Conservation (phyloP, 2,113 vertebrate species). For the Rhinogobius similis region DNA sequence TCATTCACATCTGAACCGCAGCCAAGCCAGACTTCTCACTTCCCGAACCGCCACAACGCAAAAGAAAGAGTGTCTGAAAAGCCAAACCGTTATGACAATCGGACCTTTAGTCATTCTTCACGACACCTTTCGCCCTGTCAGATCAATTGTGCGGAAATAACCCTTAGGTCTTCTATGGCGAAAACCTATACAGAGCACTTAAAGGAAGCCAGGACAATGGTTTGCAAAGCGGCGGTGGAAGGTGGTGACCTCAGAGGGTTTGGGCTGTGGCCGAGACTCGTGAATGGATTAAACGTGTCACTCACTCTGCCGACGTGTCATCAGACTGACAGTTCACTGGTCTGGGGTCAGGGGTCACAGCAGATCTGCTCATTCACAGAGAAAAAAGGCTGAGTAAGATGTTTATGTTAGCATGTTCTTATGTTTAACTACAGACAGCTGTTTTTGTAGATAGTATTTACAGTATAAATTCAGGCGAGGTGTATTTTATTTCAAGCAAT, state of each 20-base stretch:
- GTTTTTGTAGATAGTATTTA: not conserved
- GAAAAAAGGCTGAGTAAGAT: conserved; percentile 4
- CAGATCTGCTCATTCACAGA: conserved; percentile 20
- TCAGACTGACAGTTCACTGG: conserved; percentile 58
- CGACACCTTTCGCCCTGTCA: conserved; percentile 2
- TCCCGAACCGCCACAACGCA: conserved; percentile 49
- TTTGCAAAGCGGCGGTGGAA: conserved; percentile 34
- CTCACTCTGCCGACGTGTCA: conserved; percentile 51
- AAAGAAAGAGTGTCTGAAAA: conserved; percentile 31
- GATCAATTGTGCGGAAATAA: conserved; percentile 34
- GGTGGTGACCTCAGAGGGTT: conserved; percentile 53
- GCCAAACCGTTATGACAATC: conserved; percentile 34
- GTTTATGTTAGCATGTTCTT: not conserved
- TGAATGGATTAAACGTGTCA: conserved; percentile 65
- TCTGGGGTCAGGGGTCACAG: conserved; percentile 53
- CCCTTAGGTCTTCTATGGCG: not conserved
- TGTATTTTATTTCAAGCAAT: too few relatives aligned
- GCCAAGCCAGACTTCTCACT: conserved; percentile 62
- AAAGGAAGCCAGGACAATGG: conserved; percentile 43
- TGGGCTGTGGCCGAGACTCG: conserved; percentile 59
- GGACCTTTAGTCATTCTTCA: conserved; percentile 26
- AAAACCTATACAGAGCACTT: conserved; percentile 25
- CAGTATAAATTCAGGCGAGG: too few relatives aligned
- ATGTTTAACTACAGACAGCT: not conserved
- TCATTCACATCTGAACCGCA: conserved; percentile 55